phyloP scores from a whole-genome alignment of 2,113 vertebrate genomes.

The Colistium nudipinnis region DNA sequence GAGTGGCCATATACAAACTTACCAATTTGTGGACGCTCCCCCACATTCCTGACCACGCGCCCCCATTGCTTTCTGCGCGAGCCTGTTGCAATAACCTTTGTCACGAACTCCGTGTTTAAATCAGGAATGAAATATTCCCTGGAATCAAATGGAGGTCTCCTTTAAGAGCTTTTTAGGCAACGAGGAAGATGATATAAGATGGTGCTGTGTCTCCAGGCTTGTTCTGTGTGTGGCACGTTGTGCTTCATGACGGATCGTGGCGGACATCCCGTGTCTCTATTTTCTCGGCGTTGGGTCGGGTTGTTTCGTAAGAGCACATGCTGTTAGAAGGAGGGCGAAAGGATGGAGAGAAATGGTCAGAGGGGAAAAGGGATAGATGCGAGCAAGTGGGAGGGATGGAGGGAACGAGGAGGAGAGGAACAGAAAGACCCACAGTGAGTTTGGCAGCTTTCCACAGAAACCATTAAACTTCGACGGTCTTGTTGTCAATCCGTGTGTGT shows the following conservation, averaged over 20 bases:
- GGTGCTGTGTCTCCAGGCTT: conserved; percentile 37
- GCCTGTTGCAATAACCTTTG: conserved; percentile 54
- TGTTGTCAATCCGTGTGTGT: conserved; percentile 11
- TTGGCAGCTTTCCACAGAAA: conserved; percentile 72
- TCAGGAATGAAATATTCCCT: conserved; percentile 42
- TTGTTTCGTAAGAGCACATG: conserved; percentile 40
- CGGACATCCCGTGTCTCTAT: conserved; percentile 25
- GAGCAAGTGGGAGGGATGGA: conserved; percentile 29
- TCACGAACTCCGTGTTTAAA: conserved; percentile 50
- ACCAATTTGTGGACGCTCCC: conserved; percentile 64
- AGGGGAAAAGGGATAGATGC: not conserved
- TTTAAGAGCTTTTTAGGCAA: conserved; percentile 56
- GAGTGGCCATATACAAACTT: conserved; percentile 49
- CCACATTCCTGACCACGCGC: conserved; percentile 68
- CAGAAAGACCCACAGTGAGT: conserved; percentile 32
- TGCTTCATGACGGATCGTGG: conserved; percentile 26
- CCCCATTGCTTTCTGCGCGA: conserved; percentile 24
- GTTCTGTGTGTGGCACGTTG: conserved; percentile 42
- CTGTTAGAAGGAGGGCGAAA: conserved; percentile 20
- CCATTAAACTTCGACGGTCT: conserved; percentile 60
- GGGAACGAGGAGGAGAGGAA: conserved; percentile 9
- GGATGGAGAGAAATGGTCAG: conserved; percentile 5
- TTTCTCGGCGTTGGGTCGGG: conserved; percentile 8
- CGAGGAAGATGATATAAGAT: conserved; percentile 35
- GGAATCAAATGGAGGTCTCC: conserved; percentile 32